phyloP scores from a whole-genome alignment of 2,113 vertebrate genomes.

The Serilophus lunatus region DNA sequence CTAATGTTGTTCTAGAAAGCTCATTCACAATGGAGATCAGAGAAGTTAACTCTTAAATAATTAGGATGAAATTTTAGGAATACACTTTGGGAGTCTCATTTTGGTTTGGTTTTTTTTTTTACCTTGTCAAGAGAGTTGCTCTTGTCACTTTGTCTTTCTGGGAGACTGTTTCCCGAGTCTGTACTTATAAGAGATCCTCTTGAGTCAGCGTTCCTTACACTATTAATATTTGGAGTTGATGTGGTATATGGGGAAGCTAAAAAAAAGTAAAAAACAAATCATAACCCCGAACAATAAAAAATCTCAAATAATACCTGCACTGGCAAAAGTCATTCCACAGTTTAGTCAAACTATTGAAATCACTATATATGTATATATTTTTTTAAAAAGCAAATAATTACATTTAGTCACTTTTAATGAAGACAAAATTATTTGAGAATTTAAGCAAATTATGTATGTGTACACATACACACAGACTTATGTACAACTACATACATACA shows the following conservation, averaged over 20 bases:
- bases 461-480: background rate
- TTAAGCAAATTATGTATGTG: background rate
- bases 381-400: background rate
- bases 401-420: background rate
- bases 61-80: background rate
- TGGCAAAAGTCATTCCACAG: background rate
- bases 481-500: background rate
- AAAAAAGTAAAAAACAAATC: background rate
- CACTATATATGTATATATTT: background rate
- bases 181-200: slow-evolving; percentile 95
- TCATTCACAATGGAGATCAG: background rate
- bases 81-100: background rate
- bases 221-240: slow-evolving; percentile 91
- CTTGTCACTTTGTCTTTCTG: slow-evolving; percentile 87
- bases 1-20: background rate
- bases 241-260: slow-evolving; percentile 88
- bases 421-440: background rate
- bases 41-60: background rate
- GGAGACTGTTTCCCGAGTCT: slow-evolving; percentile 89
- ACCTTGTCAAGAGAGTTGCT: slow-evolving; percentile 95
- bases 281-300: background rate
- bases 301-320: background rate
- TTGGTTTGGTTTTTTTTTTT: slow-evolving; percentile 19
- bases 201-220: slow-evolving; percentile 89
- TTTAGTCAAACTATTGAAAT: background rate